Base-by-base conservation (phyloP, 2,797 vertebrate genomes). In the Melanotaenia trifasciata region DNA sequence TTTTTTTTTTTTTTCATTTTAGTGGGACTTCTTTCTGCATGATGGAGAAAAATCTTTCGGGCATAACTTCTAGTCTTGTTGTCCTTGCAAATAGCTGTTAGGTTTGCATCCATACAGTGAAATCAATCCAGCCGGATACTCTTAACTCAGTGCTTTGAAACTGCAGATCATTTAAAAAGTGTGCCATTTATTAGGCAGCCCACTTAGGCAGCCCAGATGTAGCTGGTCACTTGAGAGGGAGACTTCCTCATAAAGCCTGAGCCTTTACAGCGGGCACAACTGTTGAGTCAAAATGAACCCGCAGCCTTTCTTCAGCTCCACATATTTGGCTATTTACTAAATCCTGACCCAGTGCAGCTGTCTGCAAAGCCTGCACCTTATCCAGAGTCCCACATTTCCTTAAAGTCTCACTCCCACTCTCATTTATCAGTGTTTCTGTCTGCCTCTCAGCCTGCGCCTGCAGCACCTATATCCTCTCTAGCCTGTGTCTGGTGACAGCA, bases 191-290 rank as follows among this genome's bases (percentile, higher is more conserved):
- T 90, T 88, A 86, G 89, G 73, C 75, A 75, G 80, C 80, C 84
- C 86, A 89, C 89, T 90, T 86, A 87, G 83, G 70, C 85, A 74
- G 83, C 64, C 88, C 92, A 92, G 90, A 90, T 92, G 91, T 83
- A 87, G 88, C 87, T 78, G 88, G 90, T 90, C 91, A 92, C 82
- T 92, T 80, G 86, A 92, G 90, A 89, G 78, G 79, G 74, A 79
- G 77, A 84, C 79, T 85, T 91, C 86, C 90, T 85, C 91, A 69
- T 92, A 91, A 92, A 91, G 65, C 76, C 67, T 60, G 76, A 85
- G 82, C 79, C 79, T 79, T 80, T 64, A 69, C 76, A 87, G 76
- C 53, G 58, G 83, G 75, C 79, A 79, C 80, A 84, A 78, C 77
- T 54, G 73, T 35, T 62, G 64, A 81, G 79, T 71, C 84, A 4